Conservation (phyloP, 2,797 vertebrate genomes). For the Cetoscarus ocellatus region DNA sequence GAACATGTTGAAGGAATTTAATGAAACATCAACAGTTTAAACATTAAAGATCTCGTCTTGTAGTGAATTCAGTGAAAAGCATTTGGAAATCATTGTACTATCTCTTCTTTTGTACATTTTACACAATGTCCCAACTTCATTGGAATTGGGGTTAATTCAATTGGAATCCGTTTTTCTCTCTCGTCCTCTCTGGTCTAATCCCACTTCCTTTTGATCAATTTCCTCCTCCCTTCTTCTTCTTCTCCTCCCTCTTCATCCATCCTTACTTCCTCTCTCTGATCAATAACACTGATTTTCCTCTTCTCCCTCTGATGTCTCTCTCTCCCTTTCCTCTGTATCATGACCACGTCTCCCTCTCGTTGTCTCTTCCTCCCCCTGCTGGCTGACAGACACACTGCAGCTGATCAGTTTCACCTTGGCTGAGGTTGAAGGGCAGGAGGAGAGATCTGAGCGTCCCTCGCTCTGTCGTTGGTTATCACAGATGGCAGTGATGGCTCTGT, state of each 20-base stretch:
- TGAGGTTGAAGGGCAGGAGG: conserved; percentile 39
- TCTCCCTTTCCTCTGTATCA: background rate
- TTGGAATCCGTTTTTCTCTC: background rate
- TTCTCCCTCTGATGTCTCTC: background rate
- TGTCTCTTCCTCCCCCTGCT: conserved; percentile 34
- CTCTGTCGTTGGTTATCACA: background rate
- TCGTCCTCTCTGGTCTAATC: background rate
- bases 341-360: background rate
- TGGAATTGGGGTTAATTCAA: too few relatives aligned
- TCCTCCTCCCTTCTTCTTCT: background rate
- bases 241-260: background rate
- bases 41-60: too few relatives aligned
- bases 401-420: conserved; percentile 49
- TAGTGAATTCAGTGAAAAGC: too few relatives aligned
- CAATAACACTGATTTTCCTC: background rate
- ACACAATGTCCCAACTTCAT: too few relatives aligned
- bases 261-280: background rate
- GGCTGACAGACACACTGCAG: conserved; percentile 8
- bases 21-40: too few relatives aligned
- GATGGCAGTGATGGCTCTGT: conserved; percentile 7
- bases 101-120: too few relatives aligned
- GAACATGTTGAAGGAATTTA: too few relatives aligned
- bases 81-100: too few relatives aligned
- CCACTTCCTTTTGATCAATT: background rate
- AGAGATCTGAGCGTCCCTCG: background rate